A percentile compares a stretch with the other conserved stretches of the same genome.
These are phyloP conservation scores for Coturnix japonica DNA, from an alignment of 2,113 vertebrate species.

Conservation along the genomic window DNA sequence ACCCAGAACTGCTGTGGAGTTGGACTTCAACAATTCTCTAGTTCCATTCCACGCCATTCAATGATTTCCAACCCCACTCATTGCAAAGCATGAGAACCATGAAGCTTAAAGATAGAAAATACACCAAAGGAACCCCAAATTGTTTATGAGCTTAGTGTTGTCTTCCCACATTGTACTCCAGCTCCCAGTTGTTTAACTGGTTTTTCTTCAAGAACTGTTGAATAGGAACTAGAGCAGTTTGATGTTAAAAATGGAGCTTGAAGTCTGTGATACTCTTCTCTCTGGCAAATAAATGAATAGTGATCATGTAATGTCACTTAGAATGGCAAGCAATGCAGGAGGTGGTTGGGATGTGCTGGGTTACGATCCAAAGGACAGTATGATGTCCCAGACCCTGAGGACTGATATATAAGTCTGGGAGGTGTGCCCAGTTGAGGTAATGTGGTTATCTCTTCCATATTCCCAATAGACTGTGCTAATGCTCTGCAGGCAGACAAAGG, in stretches of 20 bases:
- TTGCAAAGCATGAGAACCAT: not conserved
- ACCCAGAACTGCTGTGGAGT: not conserved
- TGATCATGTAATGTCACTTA: not conserved
- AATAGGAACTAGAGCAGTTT: not conserved
- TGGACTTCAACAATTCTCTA: too few relatives aligned
- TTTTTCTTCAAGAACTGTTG: not conserved
- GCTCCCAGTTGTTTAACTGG: not conserved
- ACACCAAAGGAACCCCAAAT: not conserved
- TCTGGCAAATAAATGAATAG: not conserved
- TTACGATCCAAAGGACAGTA: not conserved
- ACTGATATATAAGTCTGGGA: not conserved
- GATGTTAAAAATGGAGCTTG: not conserved
- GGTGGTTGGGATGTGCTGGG: not conserved
- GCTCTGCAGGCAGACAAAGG: not conserved
- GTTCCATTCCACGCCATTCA: too few relatives aligned
- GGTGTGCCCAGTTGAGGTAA: not conserved
- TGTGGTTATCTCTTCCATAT: rapidly evolving
- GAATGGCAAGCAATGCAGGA: not conserved
- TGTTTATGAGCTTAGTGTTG: not conserved
- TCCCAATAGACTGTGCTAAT: rapidly evolving
- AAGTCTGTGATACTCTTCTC: rapidly evolving
- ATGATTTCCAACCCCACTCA: not conserved
- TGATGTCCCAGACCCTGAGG: not conserved
- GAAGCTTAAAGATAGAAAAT: not conserved
- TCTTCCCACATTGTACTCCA: not conserved